Evolutionary conservation across 2,888 invertebrate genomes (phyloP), one percentile per base, ranked within the genome.

Genomic region (Spodoptera littoralis): DNA sequence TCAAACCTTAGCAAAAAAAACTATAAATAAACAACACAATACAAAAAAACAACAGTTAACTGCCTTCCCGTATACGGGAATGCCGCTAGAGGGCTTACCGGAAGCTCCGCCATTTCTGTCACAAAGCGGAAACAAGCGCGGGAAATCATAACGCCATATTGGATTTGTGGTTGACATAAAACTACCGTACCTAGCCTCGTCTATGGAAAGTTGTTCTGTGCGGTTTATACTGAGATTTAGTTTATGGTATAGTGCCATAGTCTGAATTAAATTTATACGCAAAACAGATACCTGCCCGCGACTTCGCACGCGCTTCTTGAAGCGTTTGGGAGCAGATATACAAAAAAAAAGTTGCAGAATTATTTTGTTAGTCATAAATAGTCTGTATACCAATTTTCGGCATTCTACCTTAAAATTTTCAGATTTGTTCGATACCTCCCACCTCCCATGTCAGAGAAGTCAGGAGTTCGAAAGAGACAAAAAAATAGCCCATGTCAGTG

Each of bases 121-220:
- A 24, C 62, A 57, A 70, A 76, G 75, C 72, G 75, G 80, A 81
- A 83, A 79, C 77, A 76, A 65, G 62, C 77, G 77, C 84, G 84
- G 85, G 84, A 85, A 86, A 84, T 80, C 76, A 77, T 80, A 76
- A 67, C 80, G 75, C 84, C 83, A 80, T 85, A 82, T 82, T 79
- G 76, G 79, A 71, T 65, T 8, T 52, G 74, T 30, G 65, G 65
- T 64, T 76, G 66, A 68, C 79, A 70, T 71, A 61, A 36, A 73
- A 78, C 56, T 63, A 54, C 65, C 61, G 57, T 61, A 65, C 57
- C 27, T 56, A 60, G 72, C 12, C 12, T 41, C 43, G 44, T 57
- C 62, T 56, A 42, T 60, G 73, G 73, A 72, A 67, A 74, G 73
- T 72, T 66, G 62, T 18, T 60, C 50, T 54, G 59, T 46, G 63